Percentiles rank a stretch among this genome's conserved stretches.
Conservation (phyloP, 2,113 vertebrate species). For the Lycaon pictus region DNA sequence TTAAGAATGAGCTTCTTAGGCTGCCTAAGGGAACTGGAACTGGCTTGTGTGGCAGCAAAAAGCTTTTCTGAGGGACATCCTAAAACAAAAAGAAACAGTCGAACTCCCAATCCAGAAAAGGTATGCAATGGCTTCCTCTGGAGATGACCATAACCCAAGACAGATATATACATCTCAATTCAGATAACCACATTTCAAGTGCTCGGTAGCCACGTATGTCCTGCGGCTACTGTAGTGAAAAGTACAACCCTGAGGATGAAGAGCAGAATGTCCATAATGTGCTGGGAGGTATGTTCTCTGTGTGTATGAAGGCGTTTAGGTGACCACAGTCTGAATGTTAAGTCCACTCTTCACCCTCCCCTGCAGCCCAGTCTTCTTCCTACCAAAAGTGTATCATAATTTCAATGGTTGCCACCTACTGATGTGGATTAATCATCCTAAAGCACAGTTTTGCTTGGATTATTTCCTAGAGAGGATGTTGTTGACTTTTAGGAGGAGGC, state of each 20-base stretch:
- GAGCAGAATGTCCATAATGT: not conserved
- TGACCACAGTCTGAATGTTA: not conserved
- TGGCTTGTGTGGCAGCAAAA: not conserved
- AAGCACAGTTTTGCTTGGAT: not conserved
- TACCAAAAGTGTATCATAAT: not conserved
- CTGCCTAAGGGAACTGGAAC: not conserved
- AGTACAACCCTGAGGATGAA: not conserved
- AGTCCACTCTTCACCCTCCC: not conserved
- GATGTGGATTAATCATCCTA: not conserved
- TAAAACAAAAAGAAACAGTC: conserved; percentile 34
- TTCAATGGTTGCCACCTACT: not conserved
- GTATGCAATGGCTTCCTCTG: not conserved
- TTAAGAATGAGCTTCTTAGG: not conserved
- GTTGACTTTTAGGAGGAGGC: not conserved
- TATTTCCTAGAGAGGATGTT: not conserved
- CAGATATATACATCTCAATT: not conserved
- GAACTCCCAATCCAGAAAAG: conserved; percentile 23
- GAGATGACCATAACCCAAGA: not conserved
- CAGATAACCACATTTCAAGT: not conserved
- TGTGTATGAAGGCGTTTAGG: not conserved
- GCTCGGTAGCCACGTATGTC: not conserved
- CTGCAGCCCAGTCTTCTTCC: not conserved
- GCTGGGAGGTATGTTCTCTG: not conserved
- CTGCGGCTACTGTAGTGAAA: not conserved
- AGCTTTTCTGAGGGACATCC: not conserved